These are phyloP conservation scores for Istiophorus platypterus DNA, from an alignment of 2,113 vertebrate species.

Conservation along the genomic window DNA sequence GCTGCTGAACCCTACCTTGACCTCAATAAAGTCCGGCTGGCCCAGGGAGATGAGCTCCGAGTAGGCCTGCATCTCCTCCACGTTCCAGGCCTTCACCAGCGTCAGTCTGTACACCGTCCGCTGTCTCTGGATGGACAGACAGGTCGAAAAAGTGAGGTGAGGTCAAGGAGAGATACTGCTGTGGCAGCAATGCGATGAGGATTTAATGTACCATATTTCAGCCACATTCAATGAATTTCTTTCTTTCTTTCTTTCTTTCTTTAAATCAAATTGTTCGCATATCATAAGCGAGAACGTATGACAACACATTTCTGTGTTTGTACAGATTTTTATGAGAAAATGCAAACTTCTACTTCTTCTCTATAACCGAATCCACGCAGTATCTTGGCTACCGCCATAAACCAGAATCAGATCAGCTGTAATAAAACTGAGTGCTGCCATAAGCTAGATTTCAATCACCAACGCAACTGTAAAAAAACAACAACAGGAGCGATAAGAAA, in stretches of 20 bases:
- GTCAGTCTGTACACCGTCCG: conserved; percentile 95
- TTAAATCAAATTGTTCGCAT: neutral
- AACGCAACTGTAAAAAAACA: neutral
- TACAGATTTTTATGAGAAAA: neutral
- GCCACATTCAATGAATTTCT: neutral
- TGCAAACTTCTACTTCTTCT: neutral
- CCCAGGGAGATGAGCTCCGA: conserved; percentile 91
- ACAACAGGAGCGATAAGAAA: neutral
- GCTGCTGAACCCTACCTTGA: conserved; percentile 88
- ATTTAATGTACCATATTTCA: neutral
- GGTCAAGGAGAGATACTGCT: neutral
- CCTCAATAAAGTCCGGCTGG: conserved; percentile 94
- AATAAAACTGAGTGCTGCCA: neutral
- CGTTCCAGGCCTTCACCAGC: conserved; percentile 96
- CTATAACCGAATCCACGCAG: neutral
- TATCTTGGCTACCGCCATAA: neutral
- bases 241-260: no score
- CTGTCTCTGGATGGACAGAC: conserved; percentile 85
- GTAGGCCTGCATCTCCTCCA: conserved; percentile 93
- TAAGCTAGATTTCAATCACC: neutral
- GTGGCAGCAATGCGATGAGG: neutral
- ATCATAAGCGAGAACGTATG: neutral
- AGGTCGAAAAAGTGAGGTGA: neutral
- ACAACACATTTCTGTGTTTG: neutral
- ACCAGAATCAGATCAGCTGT: conserved; percentile 2